phyloP scores from a whole-genome alignment of 2,888 invertebrate genomes.

The Lithodes maja region DNA sequence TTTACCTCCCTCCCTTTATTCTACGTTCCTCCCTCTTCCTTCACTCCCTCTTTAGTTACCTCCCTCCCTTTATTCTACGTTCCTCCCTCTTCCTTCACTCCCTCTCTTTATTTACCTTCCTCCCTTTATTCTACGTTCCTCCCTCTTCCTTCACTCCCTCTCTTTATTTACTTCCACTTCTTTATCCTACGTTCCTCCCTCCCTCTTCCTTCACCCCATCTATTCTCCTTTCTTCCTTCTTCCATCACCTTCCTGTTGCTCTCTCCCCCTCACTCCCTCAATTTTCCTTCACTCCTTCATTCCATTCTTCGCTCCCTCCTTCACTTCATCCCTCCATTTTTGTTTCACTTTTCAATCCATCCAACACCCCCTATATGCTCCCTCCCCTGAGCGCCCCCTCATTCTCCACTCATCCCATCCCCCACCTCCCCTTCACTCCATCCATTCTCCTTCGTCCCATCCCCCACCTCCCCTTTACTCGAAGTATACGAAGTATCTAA shows the following conservation, averaged over 20 bases:
- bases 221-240: not conserved
- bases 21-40: not conserved
- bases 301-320: not conserved
- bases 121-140: not conserved
- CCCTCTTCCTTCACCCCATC: not conserved
- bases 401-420: not conserved
- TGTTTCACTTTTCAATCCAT: not conserved
- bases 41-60: not conserved
- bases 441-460: not conserved
- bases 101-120: not conserved
- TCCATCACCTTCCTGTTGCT: not conserved
- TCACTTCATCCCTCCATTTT: not conserved
- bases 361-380: not conserved
- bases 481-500: too few species aligned
- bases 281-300: not conserved
- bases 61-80: constrained; percentile 19
- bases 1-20: not conserved
- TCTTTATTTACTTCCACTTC: not conserved
- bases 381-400: not conserved
- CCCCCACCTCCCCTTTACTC: not conserved
- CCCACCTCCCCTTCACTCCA: too few species aligned
- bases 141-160: not conserved
- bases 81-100: constrained; percentile 28
- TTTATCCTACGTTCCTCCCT: not conserved
- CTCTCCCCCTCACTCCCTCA: not conserved